These are phyloP conservation scores for Monomorium pharaonis DNA, from an alignment of 1,140 invertebrate species.

Conservation along the genomic window DNA sequence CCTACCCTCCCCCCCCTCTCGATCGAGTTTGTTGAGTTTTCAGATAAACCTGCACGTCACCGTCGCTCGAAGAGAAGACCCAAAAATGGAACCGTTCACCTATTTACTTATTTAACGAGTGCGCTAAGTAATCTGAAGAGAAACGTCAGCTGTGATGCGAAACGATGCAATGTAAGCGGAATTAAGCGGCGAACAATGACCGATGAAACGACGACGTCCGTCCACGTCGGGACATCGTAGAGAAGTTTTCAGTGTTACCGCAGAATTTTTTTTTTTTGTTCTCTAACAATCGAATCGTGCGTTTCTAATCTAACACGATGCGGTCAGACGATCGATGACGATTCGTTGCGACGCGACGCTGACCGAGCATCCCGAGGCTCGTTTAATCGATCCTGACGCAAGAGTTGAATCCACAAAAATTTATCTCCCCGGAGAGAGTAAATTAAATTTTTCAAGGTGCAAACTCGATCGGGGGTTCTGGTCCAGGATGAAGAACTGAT, in stretches of 20 bases:
- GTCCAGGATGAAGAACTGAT: conserved; percentile 39
- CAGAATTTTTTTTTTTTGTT: neutral
- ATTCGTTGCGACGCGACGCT: neutral
- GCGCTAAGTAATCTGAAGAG: neutral
- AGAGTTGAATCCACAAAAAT: neutral
- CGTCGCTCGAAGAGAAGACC: neutral
- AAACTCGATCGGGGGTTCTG: neutral
- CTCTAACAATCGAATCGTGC: neutral
- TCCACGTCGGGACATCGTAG: neutral
- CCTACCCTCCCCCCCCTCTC: too few relatives aligned
- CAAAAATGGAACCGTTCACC: neutral
- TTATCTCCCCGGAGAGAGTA: too few relatives aligned
- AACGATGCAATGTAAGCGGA: neutral
- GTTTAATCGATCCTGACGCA: neutral
- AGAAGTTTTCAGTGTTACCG: neutral
- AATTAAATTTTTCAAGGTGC: neutral
- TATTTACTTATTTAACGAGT: neutral
- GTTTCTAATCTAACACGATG: conserved; percentile 19
- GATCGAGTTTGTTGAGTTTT: neutral
- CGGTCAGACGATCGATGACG: conserved; percentile 15
- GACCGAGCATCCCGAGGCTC: neutral
- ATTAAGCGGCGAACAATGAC: neutral
- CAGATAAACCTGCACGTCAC: neutral
- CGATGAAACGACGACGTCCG: neutral
- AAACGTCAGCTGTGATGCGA: neutral